A percentile compares a stretch with the other conserved stretches of the same genome.
These are phyloP conservation scores for Acromyrmex heyeri DNA, from an alignment of 1,140 invertebrate genomes.

Conservation along the genomic window DNA sequence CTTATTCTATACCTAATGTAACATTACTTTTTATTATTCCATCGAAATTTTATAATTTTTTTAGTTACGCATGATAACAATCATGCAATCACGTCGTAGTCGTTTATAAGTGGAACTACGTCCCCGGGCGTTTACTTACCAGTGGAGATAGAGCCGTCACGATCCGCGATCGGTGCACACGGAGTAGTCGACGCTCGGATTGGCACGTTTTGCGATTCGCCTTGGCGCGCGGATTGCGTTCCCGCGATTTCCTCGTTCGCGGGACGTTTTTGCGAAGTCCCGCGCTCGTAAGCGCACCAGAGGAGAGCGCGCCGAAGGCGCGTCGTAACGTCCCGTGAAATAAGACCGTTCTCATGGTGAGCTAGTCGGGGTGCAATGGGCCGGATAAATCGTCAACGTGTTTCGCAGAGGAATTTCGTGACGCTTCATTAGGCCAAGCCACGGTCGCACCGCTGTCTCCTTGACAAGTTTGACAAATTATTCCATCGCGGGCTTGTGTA, in stretches of 20 bases:
- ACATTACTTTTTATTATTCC: neutral
- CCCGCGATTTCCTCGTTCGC: constrained; percentile 28
- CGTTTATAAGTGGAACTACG: constrained; percentile 24
- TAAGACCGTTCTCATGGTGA: constrained; percentile 76
- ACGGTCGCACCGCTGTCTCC: constrained; percentile 79
- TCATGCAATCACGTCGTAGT: neutral
- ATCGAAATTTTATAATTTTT: neutral
- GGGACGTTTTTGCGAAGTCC: constrained; percentile 45
- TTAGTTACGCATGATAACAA: neutral
- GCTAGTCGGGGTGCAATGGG: constrained; percentile 72
- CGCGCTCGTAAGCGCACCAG: constrained; percentile 45
- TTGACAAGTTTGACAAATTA: constrained; percentile 86
- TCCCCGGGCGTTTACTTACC: constrained; percentile 36
- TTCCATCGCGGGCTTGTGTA: constrained; percentile 67
- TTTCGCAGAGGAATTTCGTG: constrained; percentile 83
- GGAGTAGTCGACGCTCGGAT: constrained; percentile 16
- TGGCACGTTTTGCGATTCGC: constrained; percentile 63
- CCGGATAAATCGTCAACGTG: constrained; percentile 84
- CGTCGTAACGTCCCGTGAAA: constrained; percentile 63
- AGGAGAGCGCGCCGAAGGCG: constrained; percentile 59
- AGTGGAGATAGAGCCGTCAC: constrained; percentile 45
- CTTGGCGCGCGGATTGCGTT: constrained; percentile 33
- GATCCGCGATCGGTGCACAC: constrained; percentile 55
- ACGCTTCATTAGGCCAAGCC: constrained; percentile 84
- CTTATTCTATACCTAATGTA: neutral